Evolutionary conservation across 2,888 invertebrate species (phyloP).

Genomic region (Sturmia bella): DNA sequence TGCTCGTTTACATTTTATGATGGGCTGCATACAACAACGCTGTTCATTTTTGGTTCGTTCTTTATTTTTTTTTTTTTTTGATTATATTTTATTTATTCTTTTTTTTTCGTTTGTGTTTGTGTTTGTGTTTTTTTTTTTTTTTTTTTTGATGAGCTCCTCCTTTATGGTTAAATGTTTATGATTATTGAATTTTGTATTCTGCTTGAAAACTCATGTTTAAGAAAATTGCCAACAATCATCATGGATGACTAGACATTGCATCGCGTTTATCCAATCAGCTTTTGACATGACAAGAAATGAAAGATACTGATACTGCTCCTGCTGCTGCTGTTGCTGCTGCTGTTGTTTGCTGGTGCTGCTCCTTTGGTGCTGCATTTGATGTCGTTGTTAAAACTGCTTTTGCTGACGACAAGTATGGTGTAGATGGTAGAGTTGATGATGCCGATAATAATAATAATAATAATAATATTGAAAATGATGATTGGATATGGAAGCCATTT

Average conservation of each 20-base stretch:
- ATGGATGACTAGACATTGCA: conserved; percentile 69
- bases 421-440: conserved; percentile 54
- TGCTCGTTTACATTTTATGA: conserved; percentile 65
- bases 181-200: conserved; percentile 70
- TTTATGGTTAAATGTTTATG: conserved; percentile 70
- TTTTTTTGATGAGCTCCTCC: conserved; percentile 66
- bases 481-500: conserved; percentile 68
- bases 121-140: conserved; percentile 6
- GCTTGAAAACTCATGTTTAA: conserved; percentile 66
- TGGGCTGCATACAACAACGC: conserved; percentile 48
- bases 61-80: conserved; percentile 3
- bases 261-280: conserved; percentile 70
- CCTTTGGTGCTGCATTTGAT: conserved; percentile 9
- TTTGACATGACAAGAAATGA: conserved; percentile 65
- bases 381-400: conserved; percentile 34
- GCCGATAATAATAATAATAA: conserved; percentile 62
- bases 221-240: conserved; percentile 70
- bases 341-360: conserved; percentile 10
- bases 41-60: conserved; percentile 29
- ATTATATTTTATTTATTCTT: too few relatives aligned
- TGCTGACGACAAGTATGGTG: conserved; percentile 26
- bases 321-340: neutral
- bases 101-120: conserved; percentile 1
- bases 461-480: conserved; percentile 65
- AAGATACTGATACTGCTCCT: conserved; percentile 42